Percentiles rank a stretch among this genome's conserved stretches.
phyloP scores from a whole-genome alignment of 2,888 invertebrate genomes.

The Colletes collaris region DNA sequence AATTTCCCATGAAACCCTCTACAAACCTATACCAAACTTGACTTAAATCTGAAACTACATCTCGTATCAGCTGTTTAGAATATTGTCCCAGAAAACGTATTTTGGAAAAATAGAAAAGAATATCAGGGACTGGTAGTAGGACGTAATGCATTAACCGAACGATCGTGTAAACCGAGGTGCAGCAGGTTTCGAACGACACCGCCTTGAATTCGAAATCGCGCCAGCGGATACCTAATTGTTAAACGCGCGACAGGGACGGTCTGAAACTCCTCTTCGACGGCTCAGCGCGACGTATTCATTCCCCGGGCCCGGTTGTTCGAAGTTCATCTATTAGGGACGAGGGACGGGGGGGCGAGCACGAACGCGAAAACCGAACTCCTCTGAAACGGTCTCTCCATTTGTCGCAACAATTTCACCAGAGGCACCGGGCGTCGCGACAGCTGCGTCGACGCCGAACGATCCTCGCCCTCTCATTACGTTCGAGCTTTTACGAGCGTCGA shows the following conservation, averaged over 20 bases:
- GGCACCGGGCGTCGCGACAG: slow-evolving; percentile 27
- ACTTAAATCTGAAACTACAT: too few relatives aligned
- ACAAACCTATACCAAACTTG: too few relatives aligned
- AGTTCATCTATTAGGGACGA: slow-evolving; percentile 34
- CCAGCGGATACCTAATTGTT: neutral
- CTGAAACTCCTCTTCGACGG: neutral
- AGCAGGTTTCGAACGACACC: too few relatives aligned
- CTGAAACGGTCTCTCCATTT: slow-evolving; percentile 27
- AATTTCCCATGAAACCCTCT: too few relatives aligned
- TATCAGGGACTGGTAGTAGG: too few relatives aligned
- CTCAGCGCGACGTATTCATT: slow-evolving; percentile 17
- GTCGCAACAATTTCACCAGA: slow-evolving; percentile 30
- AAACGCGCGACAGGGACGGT: neutral
- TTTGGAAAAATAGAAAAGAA: too few relatives aligned
- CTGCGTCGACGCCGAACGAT: slow-evolving; percentile 43
- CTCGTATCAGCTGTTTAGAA: too few relatives aligned
- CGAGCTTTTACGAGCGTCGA: slow-evolving; percentile 56
- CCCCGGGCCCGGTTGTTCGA: slow-evolving; percentile 1
- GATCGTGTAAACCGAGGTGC: too few relatives aligned
- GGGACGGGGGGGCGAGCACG: slow-evolving; percentile 8
- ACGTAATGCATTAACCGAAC: too few relatives aligned
- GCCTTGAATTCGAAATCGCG: too few relatives aligned
- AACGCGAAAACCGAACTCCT: slow-evolving; percentile 33
- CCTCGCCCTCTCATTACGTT: slow-evolving; percentile 56
- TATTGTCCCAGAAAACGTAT: too few relatives aligned